Evolutionary conservation across 2,113 vertebrate genomes (phyloP).

Genomic region (Embiotoca jacksoni): DNA sequence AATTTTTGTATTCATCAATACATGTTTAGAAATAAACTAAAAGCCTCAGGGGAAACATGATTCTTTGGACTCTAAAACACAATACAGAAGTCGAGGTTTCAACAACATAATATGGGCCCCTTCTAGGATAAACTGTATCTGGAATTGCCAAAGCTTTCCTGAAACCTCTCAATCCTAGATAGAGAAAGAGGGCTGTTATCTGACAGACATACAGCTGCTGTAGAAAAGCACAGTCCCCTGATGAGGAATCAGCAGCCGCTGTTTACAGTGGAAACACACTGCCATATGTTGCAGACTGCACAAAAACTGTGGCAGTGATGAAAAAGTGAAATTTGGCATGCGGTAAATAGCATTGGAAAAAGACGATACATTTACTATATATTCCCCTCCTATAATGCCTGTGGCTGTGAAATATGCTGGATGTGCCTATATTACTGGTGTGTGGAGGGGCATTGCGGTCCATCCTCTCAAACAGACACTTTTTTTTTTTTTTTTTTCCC

Average conservation of each 20-base stretch:
- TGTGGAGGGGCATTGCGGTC: conserved; percentile 34
- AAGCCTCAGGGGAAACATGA: background rate
- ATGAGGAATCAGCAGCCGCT: conserved; percentile 51
- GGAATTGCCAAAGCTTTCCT: conserved; percentile 13
- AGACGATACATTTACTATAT: conserved; percentile 42
- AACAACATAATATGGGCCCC: background rate
- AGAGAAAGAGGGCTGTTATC: conserved; percentile 36
- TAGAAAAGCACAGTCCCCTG: conserved; percentile 25
- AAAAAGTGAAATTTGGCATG: conserved; percentile 43
- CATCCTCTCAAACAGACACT: conserved; percentile 47
- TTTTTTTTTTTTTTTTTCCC: conserved; percentile 34
- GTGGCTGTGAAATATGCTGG: conserved; percentile 63
- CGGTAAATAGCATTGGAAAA: conserved; percentile 29
- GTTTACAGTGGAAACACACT: conserved; percentile 42
- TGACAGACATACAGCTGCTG: conserved; percentile 52
- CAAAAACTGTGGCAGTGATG: background rate
- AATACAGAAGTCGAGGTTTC: conserved; percentile 14
- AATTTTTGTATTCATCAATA: conserved; percentile 7
- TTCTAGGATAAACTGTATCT: conserved; percentile 8
- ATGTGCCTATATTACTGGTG: conserved; percentile 51
- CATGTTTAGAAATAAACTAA: background rate
- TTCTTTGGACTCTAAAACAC: background rate
- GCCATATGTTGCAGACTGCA: conserved; percentile 54
- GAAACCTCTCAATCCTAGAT: conserved; percentile 44
- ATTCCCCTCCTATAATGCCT: conserved; percentile 29